Evolutionary conservation across 2,113 vertebrate genomes (phyloP).

Genomic region (Edolisoma coerulescens): DNA sequence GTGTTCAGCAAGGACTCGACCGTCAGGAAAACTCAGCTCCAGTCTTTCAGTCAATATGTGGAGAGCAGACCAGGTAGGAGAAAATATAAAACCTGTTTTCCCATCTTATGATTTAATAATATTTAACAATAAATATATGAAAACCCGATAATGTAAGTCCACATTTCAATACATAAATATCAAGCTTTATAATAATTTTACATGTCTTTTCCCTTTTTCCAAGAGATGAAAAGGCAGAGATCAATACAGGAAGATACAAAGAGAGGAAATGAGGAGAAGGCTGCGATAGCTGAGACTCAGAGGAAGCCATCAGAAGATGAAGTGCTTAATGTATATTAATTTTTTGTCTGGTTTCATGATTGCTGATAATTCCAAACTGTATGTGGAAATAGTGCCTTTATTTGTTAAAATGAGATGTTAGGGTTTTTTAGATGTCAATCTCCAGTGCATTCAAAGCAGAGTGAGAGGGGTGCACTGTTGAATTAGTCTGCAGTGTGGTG

Average conservation of each 20-base stretch:
- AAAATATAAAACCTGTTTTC: slow-evolving; percentile 64
- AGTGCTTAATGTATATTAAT: slow-evolving; percentile 89
- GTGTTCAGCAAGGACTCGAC: slow-evolving; percentile 94
- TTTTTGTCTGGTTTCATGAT: slow-evolving; percentile 87
- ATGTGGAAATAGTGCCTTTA: slow-evolving; percentile 84
- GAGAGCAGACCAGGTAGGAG: slow-evolving; percentile 92
- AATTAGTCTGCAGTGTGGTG: slow-evolving; percentile 86
- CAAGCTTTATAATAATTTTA: slow-evolving; percentile 83
- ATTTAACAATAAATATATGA: slow-evolving; percentile 65
- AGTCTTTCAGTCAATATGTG: slow-evolving; percentile 98
- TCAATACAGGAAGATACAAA: slow-evolving; percentile 94
- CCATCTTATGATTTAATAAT: slow-evolving; percentile 67
- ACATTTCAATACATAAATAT: slow-evolving; percentile 79
- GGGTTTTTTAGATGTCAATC: slow-evolving; percentile 86
- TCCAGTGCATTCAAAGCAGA: slow-evolving; percentile 83
- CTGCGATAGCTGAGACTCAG: slow-evolving; percentile 83
- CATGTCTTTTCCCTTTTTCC: slow-evolving; percentile 74
- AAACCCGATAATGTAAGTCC: slow-evolving; percentile 71
- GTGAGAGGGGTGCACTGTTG: slow-evolving; percentile 79
- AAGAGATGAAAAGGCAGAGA: slow-evolving; percentile 96
- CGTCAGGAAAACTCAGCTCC: slow-evolving; percentile 94
- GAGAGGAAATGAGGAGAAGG: slow-evolving; percentile 84
- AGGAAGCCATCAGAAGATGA: slow-evolving; percentile 93
- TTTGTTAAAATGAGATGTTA: slow-evolving; percentile 87
- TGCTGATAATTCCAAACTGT: slow-evolving; percentile 85